Conservation (phyloP, 2,797 vertebrate species). For the Apogon hyalosoma region DNA sequence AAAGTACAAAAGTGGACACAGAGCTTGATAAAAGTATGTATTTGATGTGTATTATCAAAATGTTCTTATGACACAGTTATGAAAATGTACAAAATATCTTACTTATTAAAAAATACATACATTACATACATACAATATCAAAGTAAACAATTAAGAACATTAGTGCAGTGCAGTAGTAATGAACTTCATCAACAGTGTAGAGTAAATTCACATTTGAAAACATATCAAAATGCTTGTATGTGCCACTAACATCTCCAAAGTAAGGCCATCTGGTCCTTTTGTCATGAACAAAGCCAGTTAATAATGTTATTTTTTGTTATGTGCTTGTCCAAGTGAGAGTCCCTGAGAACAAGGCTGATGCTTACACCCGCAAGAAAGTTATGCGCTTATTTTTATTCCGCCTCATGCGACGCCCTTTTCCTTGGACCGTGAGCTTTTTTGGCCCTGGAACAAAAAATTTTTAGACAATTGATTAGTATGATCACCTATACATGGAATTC, state of each 20-base stretch:
- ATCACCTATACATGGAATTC: neutral
- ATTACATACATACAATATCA: conserved; percentile 45
- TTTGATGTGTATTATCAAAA: conserved; percentile 35
- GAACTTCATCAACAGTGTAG: conserved; percentile 34
- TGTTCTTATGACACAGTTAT: conserved; percentile 14
- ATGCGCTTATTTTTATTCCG: conserved; percentile 35
- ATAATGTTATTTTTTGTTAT: conserved; percentile 19
- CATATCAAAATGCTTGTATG: conserved; percentile 15
- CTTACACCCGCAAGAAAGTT: conserved; percentile 30
- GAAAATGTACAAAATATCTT: conserved; percentile 14
- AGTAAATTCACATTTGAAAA: conserved; percentile 39
- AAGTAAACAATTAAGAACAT: conserved; percentile 46
- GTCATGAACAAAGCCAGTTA: conserved; percentile 10
- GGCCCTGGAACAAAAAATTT: conserved; percentile 52
- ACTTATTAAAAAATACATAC: conserved; percentile 39
- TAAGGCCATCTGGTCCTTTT: conserved; percentile 15
- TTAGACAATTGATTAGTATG: conserved; percentile 38
- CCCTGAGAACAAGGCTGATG: neutral
- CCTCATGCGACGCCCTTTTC: conserved; percentile 47
- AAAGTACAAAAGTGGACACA: neutral
- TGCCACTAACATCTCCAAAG: conserved; percentile 9
- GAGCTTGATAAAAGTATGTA: conserved; percentile 30
- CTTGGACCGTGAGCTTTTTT: conserved; percentile 28
- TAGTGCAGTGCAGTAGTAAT: conserved; percentile 39
- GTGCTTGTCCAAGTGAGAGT: conserved; percentile 20